Evolutionary conservation across 1,140 invertebrate genomes (phyloP), one percentile per base, ranked within the genome.

Genomic region (Coptotermes formosanus): DNA sequence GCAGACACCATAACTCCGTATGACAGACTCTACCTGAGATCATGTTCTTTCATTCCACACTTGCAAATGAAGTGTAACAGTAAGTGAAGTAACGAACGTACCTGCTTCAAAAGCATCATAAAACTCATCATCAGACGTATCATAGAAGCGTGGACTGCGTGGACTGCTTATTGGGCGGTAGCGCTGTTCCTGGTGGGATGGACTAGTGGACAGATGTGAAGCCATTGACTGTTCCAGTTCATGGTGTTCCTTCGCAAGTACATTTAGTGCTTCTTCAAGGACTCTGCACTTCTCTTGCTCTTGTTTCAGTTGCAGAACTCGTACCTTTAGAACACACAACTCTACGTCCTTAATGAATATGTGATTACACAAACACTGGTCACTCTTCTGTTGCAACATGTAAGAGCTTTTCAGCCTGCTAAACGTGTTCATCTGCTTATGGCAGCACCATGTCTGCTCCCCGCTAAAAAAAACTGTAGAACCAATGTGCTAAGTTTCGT

Each of bases 111-210:
- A 91, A 83, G 91, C 91, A 92, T 95, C 94, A 89, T 93, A 94
- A 90, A 94, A 95, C 87, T 95, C 94, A 88, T 95, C 94, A 88
- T 94, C 94, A 87, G 94, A 94, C 32, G 93, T 93, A 85, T 94
- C 93, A 88, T 93, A 94, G 32, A 92, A 93, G 25, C 93, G 90
- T 85, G 92, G 92, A 75, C 91, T 91, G 16, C 91, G 90, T 86
- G 91, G 91, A 88, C 91, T 25, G 88, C 87, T 21, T 89, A 89
- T 82, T 88, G 87, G 83, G 87, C 89, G 45, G 88, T 85, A 9
- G 86, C 85, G 59, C 45, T 87, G 83, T 75, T 87, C 83, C 88
- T 87, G 21, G 32, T 87, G 38, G 43, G 87, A 87, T n/a, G 87
- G 86, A 82, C 90, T 89, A 19, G 89, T 89, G 32, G 88, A 88